phyloP scores from a whole-genome alignment of 1,140 invertebrate genomes.

The Stenopsyche tienmushanensis region DNA sequence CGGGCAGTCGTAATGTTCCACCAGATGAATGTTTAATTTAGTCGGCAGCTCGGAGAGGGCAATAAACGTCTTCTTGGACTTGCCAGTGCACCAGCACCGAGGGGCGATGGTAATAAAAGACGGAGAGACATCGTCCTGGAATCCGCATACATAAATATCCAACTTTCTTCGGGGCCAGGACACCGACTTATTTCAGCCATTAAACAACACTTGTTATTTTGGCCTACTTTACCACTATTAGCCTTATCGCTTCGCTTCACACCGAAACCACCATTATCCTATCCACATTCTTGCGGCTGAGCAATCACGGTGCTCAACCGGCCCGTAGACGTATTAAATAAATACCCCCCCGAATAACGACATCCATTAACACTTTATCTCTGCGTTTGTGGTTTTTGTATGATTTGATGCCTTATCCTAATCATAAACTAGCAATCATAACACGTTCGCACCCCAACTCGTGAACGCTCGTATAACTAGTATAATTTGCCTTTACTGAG shows the following conservation, averaged over 20 bases:
- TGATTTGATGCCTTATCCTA: too few relatives aligned
- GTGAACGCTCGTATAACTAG: too few relatives aligned
- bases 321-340: not conserved
- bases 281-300: not conserved
- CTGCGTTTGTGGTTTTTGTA: too few relatives aligned
- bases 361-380: too few relatives aligned
- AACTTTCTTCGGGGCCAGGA: too few relatives aligned
- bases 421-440: too few relatives aligned
- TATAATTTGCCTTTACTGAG: too few relatives aligned
- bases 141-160: not conserved
- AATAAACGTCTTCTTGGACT: not conserved
- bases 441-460: too few relatives aligned
- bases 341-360: constrained; percentile 1
- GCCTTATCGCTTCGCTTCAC: constrained; percentile 3
- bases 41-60: not conserved
- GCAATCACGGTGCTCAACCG: not conserved
- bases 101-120: too few relatives aligned
- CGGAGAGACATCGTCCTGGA: not conserved
- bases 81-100: not conserved
- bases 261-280: not conserved
- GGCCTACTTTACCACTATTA: not conserved
- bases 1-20: too few relatives aligned
- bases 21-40: not conserved
- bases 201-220: constrained; percentile 6
- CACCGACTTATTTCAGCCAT: constrained; percentile 2